phyloP scores from a whole-genome alignment of 92 coral and sea anemone genomes.

The Umimayanthus chanpuru region DNA sequence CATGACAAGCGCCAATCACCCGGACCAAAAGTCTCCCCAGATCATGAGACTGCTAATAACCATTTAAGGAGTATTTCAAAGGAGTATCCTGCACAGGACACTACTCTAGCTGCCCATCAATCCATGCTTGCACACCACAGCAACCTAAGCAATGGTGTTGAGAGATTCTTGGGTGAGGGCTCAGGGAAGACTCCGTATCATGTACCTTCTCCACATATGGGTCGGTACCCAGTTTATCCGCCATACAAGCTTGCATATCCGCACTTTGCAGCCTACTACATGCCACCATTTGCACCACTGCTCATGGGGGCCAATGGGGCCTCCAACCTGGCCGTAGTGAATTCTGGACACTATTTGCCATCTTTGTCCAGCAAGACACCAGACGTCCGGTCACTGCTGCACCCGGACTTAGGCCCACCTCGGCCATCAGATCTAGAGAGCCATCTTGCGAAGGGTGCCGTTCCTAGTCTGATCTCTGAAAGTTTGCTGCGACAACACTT shows the following conservation, averaged over 20 bases:
- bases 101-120: not conserved
- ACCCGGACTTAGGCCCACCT: slow-evolving; percentile 1
- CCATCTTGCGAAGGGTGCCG: slow-evolving; percentile 35
- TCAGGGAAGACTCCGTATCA: slow-evolving; percentile 52
- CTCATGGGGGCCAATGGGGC: slow-evolving; percentile 71
- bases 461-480: slow-evolving; percentile 11
- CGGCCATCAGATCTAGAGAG: slow-evolving; percentile 27
- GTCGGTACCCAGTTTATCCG: slow-evolving; percentile 55
- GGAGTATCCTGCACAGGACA: not conserved
- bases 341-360: slow-evolving; percentile 72
- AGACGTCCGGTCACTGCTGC: slow-evolving; percentile 14
- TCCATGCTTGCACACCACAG: slow-evolving; percentile 36
- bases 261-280: slow-evolving; percentile 70
- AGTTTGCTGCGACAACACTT: slow-evolving; percentile 32
- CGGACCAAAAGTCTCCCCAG: slow-evolving; percentile 16
- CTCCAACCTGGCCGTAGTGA: slow-evolving; percentile 82
- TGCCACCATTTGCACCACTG: slow-evolving; percentile 87
- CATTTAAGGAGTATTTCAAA: not conserved
- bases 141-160: slow-evolving; percentile 54
- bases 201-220: slow-evolving; percentile 40
- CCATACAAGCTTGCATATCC: slow-evolving; percentile 85
- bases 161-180: slow-evolving; percentile 49
- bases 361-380: slow-evolving; percentile 52
- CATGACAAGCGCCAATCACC: slow-evolving; percentile 27
- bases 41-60: not conserved